A percentile compares a stretch with the other conserved stretches of the same genome.
phyloP scores from a whole-genome alignment of 2,797 vertebrate genomes.

The Emys orbicularis region DNA sequence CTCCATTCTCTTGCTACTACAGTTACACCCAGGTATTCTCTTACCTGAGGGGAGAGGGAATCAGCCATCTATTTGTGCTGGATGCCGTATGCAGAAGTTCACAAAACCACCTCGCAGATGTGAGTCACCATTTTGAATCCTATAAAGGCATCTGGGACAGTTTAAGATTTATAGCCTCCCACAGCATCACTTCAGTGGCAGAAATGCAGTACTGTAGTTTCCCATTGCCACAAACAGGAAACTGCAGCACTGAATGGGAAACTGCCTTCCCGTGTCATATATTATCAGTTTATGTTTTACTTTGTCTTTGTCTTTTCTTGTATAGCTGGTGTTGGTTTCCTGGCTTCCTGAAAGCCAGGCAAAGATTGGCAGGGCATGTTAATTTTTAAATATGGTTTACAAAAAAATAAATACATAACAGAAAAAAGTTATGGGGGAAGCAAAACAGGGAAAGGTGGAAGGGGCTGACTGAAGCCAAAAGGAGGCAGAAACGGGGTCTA shows the following conservation, averaged over 20 bases:
- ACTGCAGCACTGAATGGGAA: neutral
- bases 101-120: neutral
- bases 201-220: neutral
- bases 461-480: constrained; percentile 48
- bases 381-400: neutral
- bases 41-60: neutral
- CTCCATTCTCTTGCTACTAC: neutral
- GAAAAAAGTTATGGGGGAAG: neutral
- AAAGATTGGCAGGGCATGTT: constrained; percentile 11
- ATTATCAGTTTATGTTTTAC: constrained; percentile 7
- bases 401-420: constrained; percentile 36
- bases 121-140: neutral
- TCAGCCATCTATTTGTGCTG: neutral
- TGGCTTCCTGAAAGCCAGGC: constrained; percentile 14
- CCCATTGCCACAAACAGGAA: neutral
- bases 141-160: accelerated
- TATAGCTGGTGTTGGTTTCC: constrained; percentile 24
- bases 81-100: neutral
- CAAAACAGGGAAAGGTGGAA: constrained; percentile 49
- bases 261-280: neutral
- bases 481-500: constrained; percentile 32
- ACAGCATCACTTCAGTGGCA: accelerated
- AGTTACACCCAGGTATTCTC: neutral
- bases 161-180: no score
- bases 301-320: constrained; percentile 19